phyloP scores from a whole-genome alignment of 2,113 vertebrate genomes.

The Rhabdomys dilectus region DNA sequence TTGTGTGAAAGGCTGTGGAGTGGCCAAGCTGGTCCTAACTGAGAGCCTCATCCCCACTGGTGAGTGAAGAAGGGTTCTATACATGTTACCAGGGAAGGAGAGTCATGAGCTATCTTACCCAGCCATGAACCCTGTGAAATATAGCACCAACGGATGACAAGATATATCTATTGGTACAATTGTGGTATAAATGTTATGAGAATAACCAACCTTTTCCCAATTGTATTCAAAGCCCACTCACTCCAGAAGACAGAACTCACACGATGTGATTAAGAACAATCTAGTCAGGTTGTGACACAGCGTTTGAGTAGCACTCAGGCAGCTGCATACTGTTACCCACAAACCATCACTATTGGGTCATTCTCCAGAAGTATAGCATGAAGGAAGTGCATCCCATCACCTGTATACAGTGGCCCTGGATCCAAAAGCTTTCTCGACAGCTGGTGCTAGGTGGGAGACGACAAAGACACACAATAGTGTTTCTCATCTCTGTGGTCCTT shows the following conservation, averaged over 20 bases:
- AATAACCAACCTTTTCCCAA: neutral
- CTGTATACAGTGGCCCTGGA: neutral
- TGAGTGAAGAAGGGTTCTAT: neutral
- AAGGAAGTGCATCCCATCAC: neutral
- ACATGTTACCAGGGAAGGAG: neutral
- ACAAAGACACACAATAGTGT: too few species aligned
- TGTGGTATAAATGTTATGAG: too few species aligned
- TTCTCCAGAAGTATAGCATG: accelerated
- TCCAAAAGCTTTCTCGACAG: neutral
- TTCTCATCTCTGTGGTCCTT: neutral
- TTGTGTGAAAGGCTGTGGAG: neutral
- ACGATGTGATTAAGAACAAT: neutral
- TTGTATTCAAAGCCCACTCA: neutral
- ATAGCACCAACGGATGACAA: neutral
- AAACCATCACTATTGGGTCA: neutral
- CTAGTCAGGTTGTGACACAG: neutral
- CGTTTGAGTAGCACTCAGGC: neutral
- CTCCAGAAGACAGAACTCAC: neutral
- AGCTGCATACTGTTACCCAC: too few species aligned
- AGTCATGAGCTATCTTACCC: neutral
- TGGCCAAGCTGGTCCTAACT: neutral
- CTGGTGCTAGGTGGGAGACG: neutral
- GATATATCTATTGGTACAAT: neutral
- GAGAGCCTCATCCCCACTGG: neutral
- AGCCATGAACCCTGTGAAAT: neutral